These are phyloP conservation scores for Dendroctonus ponderosae DNA, from an alignment of 1,140 invertebrate species.

Conservation along the genomic window DNA sequence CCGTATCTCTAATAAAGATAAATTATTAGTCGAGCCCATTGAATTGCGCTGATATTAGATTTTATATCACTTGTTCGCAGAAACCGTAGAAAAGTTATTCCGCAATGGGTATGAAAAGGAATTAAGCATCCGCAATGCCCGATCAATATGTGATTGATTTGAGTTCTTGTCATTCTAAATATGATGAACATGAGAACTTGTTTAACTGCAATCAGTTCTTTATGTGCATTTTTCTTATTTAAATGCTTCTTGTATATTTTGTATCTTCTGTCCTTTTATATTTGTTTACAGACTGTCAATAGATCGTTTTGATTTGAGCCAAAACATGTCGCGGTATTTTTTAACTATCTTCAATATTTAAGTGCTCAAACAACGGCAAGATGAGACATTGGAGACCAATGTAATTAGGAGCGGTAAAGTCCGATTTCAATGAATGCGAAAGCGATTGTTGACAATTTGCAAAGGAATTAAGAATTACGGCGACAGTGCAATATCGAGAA, in stretches of 20 bases:
- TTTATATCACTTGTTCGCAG: constrained; percentile 5
- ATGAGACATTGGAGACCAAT: neutral
- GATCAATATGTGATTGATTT: constrained; percentile 3
- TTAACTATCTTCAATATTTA: neutral
- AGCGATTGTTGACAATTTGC: neutral
- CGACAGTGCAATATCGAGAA: constrained; percentile 23
- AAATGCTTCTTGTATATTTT: no score
- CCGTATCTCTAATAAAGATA: neutral
- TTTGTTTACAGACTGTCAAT: no score
- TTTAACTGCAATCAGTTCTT: no score
- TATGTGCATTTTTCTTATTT: neutral
- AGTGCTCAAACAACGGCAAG: neutral
- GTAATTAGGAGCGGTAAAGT: neutral
- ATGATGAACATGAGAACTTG: no score
- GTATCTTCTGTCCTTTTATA: no score
- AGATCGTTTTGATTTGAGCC: no score
- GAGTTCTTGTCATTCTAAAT: neutral
- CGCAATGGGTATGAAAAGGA: constrained; percentile 7
- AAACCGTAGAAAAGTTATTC: constrained; percentile 8
- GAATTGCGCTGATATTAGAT: constrained; percentile 9
- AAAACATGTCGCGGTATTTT: no score
- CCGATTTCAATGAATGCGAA: constrained; percentile 5
- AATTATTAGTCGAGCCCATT: neutral
- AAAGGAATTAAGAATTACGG: constrained; percentile 8
- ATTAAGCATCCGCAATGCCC: neutral